Percentiles rank a stretch among this genome's conserved stretches.
These are phyloP conservation scores for Pseudopipra pipra DNA, from an alignment of 2,113 vertebrate species.

Conservation along the genomic window DNA sequence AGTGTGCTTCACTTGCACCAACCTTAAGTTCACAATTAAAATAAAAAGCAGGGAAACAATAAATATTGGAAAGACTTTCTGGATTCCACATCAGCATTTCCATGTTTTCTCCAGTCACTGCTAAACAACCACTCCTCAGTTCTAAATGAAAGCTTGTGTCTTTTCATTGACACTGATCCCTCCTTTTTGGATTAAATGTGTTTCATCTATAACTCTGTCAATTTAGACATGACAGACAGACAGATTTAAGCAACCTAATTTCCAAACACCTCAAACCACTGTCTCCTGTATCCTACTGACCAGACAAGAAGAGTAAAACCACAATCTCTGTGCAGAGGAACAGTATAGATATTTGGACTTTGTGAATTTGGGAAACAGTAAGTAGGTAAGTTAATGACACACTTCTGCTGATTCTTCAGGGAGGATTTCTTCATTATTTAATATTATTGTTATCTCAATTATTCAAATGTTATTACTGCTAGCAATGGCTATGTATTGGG, in stretches of 20 bases:
- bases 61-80: not conserved
- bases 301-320: not conserved
- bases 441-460: not conserved
- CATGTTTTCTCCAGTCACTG: not conserved
- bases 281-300: not conserved
- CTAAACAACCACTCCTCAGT: not conserved
- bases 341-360: not conserved
- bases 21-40: not conserved
- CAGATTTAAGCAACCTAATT: not conserved
- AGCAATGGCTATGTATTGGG: not conserved
- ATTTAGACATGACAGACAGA: rapidly evolving
- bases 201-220: not conserved
- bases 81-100: not conserved
- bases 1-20: not conserved
- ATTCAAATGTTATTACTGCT: not conserved
- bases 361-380: not conserved
- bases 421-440: not conserved
- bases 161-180: not conserved
- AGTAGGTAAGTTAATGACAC: not conserved
- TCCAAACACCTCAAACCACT: not conserved
- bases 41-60: not conserved
- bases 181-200: not conserved
- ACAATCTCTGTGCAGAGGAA: not conserved
- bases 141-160: not conserved
- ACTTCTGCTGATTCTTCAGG: not conserved